These are phyloP conservation scores for Andrena hattorfiana DNA, from an alignment of 2,888 invertebrate genomes.

Conservation along the genomic window DNA sequence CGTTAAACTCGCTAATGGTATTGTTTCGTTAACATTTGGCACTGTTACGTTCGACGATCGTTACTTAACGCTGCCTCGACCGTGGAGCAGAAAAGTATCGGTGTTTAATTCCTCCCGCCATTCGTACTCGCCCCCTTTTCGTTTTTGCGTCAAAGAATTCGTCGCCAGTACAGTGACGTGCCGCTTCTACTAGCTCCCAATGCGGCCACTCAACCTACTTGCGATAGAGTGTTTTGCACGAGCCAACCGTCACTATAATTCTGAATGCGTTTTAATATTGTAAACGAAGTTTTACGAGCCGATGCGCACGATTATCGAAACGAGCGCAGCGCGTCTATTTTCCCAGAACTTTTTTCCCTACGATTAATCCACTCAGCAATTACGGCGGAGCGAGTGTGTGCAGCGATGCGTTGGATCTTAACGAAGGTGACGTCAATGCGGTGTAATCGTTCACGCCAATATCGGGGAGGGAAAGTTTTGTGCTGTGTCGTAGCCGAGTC, in stretches of 20 bases:
- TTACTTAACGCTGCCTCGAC: slow-evolving; percentile 9
- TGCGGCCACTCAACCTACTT: neutral
- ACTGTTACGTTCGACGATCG: neutral
- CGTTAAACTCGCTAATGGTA: slow-evolving; percentile 4
- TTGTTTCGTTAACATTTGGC: slow-evolving; percentile 24
- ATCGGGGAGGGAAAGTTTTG: slow-evolving; percentile 58
- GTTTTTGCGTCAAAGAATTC: neutral
- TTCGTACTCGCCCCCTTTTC: neutral
- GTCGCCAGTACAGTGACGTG: neutral
- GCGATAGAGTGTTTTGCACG: neutral
- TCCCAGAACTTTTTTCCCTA: slow-evolving; percentile 14
- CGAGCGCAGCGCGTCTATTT: neutral
- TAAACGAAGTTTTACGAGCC: neutral
- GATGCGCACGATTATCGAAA: neutral
- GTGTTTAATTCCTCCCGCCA: slow-evolving; percentile 9
- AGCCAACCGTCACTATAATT: neutral
- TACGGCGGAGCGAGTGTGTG: slow-evolving; percentile 49
- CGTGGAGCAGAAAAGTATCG: neutral
- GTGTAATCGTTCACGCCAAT: slow-evolving; percentile 63
- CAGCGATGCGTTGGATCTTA: slow-evolving; percentile 56
- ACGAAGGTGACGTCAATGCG: slow-evolving; percentile 64
- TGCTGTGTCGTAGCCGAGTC: slow-evolving; percentile 39
- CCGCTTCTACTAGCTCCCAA: slow-evolving; percentile 10
- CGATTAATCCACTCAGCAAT: slow-evolving; percentile 59
- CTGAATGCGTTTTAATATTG: neutral